Conservation (phyloP, 1,140 invertebrate genomes). For the Calephelis virginiensis region DNA sequence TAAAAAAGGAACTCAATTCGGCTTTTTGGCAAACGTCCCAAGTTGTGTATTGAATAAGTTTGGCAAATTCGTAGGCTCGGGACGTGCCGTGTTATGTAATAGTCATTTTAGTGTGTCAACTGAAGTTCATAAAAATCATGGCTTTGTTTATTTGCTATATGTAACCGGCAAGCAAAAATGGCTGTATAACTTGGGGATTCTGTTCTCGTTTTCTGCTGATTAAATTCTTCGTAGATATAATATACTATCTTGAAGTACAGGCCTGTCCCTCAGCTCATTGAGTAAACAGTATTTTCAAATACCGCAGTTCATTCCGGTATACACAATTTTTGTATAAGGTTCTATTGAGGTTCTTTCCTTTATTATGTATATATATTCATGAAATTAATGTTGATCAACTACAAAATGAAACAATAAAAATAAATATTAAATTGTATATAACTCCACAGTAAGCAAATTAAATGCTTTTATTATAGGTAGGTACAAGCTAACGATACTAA, state of each 20-base stretch:
- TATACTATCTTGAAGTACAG: not conserved
- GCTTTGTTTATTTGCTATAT: not conserved
- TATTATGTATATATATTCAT: too few species aligned
- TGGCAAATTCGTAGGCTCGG: conserved; percentile 8
- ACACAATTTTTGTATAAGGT: too few species aligned
- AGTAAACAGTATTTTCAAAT: not conserved
- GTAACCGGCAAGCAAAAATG: not conserved
- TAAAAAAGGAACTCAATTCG: not conserved
- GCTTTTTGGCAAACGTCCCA: conserved; percentile 10
- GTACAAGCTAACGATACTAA: too few species aligned
- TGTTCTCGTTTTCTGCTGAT: not conserved
- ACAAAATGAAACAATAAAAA: too few species aligned
- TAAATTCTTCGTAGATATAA: conserved; percentile 3
- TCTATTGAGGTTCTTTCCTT: too few species aligned
- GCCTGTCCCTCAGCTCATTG: not conserved
- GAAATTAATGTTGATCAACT: too few species aligned
- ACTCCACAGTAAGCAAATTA: too few species aligned
- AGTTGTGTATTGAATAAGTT: conserved; percentile 16
- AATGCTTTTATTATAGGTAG: too few species aligned
- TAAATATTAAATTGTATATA: too few species aligned
- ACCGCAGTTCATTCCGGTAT: not conserved
- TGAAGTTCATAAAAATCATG: conserved; percentile 7
- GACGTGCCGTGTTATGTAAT: conserved; percentile 8
- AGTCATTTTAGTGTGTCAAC: conserved; percentile 10
- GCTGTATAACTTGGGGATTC: conserved; percentile 2